phyloP scores from a whole-genome alignment of 2,113 vertebrate genomes.

The Colossoma macropomum region DNA sequence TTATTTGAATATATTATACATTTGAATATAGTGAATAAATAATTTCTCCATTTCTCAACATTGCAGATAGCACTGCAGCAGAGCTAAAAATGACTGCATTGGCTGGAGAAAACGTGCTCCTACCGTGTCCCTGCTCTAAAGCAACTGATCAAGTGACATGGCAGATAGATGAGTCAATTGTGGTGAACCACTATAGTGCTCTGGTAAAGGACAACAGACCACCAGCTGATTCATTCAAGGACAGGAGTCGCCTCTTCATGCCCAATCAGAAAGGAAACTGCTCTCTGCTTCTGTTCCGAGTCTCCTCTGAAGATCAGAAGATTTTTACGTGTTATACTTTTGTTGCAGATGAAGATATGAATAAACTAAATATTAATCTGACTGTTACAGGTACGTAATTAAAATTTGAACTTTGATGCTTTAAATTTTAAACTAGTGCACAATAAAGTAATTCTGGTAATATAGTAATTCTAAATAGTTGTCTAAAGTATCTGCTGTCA shows the following conservation, averaged over 20 bases:
- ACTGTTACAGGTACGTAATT: constrained; percentile 15
- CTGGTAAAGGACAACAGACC: accelerated
- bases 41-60: neutral
- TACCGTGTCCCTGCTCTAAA: constrained; percentile 52
- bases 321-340: neutral
- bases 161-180: accelerated
- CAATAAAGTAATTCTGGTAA: neutral
- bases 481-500: neutral
- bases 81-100: accelerated
- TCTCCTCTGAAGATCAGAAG: neutral
- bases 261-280: constrained; percentile 13
- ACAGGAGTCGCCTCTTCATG: constrained; percentile 2
- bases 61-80: constrained; percentile 28
- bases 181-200: neutral
- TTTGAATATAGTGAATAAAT: no score
- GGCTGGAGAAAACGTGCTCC: neutral
- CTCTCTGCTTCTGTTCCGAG: constrained; percentile 7
- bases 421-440: neutral
- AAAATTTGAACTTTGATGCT: neutral
- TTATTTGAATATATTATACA: no score
- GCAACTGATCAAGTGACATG: neutral
- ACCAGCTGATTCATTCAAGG: accelerated
- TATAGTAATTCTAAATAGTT: neutral
- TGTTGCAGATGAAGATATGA: accelerated
- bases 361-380: neutral